A percentile compares a stretch with the other conserved stretches of the same genome.
These are phyloP conservation scores for Caerostris extrusa DNA, from an alignment of 1,140 invertebrate genomes.

Conservation along the genomic window DNA sequence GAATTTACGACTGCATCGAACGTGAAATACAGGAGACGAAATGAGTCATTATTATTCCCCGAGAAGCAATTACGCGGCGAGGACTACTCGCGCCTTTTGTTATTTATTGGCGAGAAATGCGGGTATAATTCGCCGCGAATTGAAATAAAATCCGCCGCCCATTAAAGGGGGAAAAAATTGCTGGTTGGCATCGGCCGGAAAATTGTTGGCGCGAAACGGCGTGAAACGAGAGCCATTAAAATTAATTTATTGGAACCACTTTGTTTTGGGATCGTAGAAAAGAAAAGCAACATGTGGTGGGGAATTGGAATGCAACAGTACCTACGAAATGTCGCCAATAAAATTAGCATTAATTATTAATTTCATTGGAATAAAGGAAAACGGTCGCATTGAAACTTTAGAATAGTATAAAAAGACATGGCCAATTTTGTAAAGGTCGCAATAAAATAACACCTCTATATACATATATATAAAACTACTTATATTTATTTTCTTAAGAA, in stretches of 20 bases:
- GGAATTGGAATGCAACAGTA: not conserved
- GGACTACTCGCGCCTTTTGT: not conserved
- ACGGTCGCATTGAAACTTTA: no score
- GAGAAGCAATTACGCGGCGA: not conserved
- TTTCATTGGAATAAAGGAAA: no score
- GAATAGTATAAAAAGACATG: no score
- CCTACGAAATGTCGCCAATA: no score
- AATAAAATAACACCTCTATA: no score
- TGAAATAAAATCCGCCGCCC: constrained; percentile 14
- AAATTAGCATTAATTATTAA: no score
- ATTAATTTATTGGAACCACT: not conserved
- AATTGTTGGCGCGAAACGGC: not conserved
- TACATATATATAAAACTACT: no score
- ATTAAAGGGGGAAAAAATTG: not conserved
- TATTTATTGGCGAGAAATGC: constrained; percentile 7
- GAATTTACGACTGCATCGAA: not conserved
- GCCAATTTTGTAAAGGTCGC: no score
- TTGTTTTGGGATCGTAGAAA: not conserved
- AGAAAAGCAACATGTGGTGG: not conserved
- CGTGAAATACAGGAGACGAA: not conserved
- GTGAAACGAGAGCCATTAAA: not conserved
- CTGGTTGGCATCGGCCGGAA: not conserved
- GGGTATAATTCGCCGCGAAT: constrained; percentile 7
- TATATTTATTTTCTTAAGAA: no score
- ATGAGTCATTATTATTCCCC: constrained; percentile 32